Evolutionary conservation across 2,113 vertebrate species (phyloP), one percentile per base, ranked within the genome.

Genomic region (Alethe diademata): DNA sequence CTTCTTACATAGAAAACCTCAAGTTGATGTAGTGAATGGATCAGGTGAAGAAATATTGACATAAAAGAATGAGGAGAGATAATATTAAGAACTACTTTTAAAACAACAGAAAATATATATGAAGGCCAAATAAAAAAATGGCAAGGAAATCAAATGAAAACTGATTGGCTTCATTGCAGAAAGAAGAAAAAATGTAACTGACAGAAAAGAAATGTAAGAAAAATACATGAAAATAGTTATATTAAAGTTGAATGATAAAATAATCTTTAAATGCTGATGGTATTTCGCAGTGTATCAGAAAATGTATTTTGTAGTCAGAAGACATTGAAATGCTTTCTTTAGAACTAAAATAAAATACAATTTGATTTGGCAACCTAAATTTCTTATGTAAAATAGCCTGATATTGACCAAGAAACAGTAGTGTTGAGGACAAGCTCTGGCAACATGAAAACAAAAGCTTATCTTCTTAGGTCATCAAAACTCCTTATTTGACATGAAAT

Each of bases 401-500:
- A 1, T 40, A 36, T 67, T 86, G 48, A 72, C 53, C 24, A 79
- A 69, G 50, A 50, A 86, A 47, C 67, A 13, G 33, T 38, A 60
- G 7, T 24, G 35, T 38, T 70, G 50, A 91, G 11, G 35, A 73
- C 22, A 88, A 38, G 15, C 9, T 53, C 50, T 86, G 62, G 62
- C 40, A 88, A 80, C 9, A 47, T 15, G 11, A 80, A 83, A 91
- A 79, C 19, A 70, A 83, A 86, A 78, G 5, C 15, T 8, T 83
- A 61, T 92, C 64, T 73, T 65, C n/a, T 80, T 42, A 57, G 64
- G 38, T 88, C 72, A 73, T 54, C 62, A 79, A 90, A 90, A 25
- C 17, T 75, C 71, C 31, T 76, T 65, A 43, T 48, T 86, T 33
- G 36, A 70, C 15, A 48, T 38, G 6, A 86, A 91, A 93, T 86